phyloP scores from a whole-genome alignment of 1,140 invertebrate species.

The Papilio dardanus region DNA sequence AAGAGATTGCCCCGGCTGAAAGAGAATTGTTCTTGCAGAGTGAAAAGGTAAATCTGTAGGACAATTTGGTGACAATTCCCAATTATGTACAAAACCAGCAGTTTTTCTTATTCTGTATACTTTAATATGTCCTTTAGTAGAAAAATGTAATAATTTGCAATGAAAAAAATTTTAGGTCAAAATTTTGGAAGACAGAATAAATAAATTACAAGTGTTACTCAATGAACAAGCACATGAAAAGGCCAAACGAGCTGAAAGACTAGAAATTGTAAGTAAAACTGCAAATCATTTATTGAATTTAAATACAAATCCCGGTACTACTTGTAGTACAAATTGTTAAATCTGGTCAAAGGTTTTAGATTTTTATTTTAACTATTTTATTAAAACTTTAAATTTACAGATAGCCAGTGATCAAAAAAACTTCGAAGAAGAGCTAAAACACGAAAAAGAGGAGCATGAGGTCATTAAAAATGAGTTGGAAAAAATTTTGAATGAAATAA shows the following conservation, averaged over 20 bases:
- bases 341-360: not conserved
- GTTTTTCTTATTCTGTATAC: no score
- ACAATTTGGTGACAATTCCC: no score
- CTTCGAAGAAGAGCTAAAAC: slow-evolving; percentile 64
- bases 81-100: no score
- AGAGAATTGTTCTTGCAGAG: slow-evolving; percentile 62
- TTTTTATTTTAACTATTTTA: not conserved
- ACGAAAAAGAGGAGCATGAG: slow-evolving; percentile 59
- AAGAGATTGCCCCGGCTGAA: slow-evolving; percentile 58
- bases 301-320: no score
- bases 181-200: slow-evolving; percentile 62
- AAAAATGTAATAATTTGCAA: not conserved
- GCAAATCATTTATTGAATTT: no score
- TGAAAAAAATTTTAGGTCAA: slow-evolving; percentile 57
- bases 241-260: slow-evolving; percentile 56
- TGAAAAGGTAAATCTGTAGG: slow-evolving; percentile 63
- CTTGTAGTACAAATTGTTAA: no score
- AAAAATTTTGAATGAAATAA: slow-evolving; percentile 54
- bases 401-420: slow-evolving; percentile 60
- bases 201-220: slow-evolving; percentile 58
- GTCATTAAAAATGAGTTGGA: slow-evolving; percentile 60
- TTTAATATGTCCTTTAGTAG: not conserved
- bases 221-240: slow-evolving; percentile 70
- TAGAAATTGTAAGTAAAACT: slow-evolving; percentile 50
- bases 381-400: slow-evolving; percentile 49